phyloP scores from a whole-genome alignment of 2,113 vertebrate genomes.

The Lynx canadensis region DNA sequence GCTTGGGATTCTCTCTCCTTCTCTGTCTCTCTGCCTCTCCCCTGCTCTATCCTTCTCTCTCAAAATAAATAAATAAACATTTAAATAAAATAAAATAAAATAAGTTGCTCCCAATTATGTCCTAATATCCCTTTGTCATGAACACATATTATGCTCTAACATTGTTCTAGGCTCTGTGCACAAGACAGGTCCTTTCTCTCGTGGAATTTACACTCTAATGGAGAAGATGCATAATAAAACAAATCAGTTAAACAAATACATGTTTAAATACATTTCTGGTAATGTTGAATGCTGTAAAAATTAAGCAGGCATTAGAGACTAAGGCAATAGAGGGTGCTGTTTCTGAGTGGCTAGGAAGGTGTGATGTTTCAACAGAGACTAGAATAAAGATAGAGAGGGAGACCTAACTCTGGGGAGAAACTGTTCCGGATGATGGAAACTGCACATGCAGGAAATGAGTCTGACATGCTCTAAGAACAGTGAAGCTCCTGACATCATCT shows the following conservation, averaged over 20 bases:
- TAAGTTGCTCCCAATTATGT: not conserved
- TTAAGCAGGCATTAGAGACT: not conserved
- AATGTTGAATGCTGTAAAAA: not conserved
- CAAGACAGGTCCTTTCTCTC: not conserved
- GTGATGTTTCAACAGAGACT: not conserved
- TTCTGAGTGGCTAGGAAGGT: not conserved
- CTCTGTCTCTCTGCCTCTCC: no score
- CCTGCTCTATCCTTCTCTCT: no score
- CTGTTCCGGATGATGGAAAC: not conserved
- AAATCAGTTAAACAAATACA: not conserved
- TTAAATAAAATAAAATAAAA: no score
- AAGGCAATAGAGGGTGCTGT: not conserved
- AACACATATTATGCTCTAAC: not conserved
- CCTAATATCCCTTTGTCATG: not conserved
- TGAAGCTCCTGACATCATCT: not conserved
- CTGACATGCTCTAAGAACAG: not conserved
- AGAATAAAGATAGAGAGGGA: not conserved
- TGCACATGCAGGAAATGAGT: not conserved
- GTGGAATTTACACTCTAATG: not conserved
- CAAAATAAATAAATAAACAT: no score
- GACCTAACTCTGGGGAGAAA: not conserved
- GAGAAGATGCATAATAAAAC: not conserved
- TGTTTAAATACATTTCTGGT: not conserved
- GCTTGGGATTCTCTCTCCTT: no score
- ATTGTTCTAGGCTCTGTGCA: not conserved